Base-by-base conservation (phyloP, 2,113 vertebrate genomes). In the Istiophorus platypterus region DNA sequence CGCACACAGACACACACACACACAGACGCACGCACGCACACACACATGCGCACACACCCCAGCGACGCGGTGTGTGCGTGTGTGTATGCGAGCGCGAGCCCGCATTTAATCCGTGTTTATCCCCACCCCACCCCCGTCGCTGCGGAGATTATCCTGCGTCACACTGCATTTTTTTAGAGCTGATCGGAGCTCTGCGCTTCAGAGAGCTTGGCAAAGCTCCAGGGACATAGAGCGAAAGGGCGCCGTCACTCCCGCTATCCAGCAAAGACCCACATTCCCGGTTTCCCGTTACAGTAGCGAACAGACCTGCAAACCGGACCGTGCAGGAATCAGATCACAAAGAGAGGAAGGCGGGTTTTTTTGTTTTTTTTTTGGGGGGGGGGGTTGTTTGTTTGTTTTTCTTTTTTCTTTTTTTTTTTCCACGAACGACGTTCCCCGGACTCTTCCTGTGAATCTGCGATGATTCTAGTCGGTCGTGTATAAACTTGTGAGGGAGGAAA, bases 71-170 rank as follows among this genome's bases (percentile, higher is more conserved):
- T 62, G 31, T 67, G 64, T 70, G 65, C 18, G 72, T 39, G 59
- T 31, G 24, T 26, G 72, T 71, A 72, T 56, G 74, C 42, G 47
- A 20, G 85, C 15, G 84, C 61, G 67, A 72, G 37, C 58, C 65
- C 71, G 45, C 61, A 71, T 91, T 89, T 93, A 93, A 93, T 93
- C 92, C 87, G 49, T 93, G 92, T 92, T 92, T 91, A 91, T 92
- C 86, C 85, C 90, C 87, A 82, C 90, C 91, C 92, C 92, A 85
- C 91, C 92, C 92, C 91, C 91, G 90, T 91, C 80, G 86, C 91
- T 93, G 92, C 89, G 88, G 91, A 93, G 93, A 94, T 93, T 93
- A 94, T 93, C 91, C 93, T 94, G 92, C 92, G 92, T 94, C 93
- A 94, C 90, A 92, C 73, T 72, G 84, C 90, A 63, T 90, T 89